Percentiles rank a stretch among this genome's conserved stretches.
Evolutionary conservation across 2,888 invertebrate genomes (phyloP).

Genomic region (Stenotaenia linearis): DNA sequence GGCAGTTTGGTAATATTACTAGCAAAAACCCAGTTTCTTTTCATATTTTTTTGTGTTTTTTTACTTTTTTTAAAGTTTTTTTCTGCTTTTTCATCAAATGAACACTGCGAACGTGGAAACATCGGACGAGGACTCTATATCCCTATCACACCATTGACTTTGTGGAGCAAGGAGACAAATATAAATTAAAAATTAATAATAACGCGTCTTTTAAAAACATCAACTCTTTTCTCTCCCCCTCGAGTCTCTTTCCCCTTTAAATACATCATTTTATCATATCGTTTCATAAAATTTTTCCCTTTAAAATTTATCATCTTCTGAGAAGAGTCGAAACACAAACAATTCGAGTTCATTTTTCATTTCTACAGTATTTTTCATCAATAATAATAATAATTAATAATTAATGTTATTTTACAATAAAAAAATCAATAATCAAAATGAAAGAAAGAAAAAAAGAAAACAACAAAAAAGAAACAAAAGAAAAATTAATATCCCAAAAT

Average conservation of each 20-base stretch:
- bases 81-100: neutral
- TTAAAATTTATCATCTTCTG: neutral
- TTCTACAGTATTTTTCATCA: neutral
- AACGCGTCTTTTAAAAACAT: neutral
- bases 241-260: neutral
- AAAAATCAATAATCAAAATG: neutral
- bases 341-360: neutral
- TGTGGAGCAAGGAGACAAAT: neutral
- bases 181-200: slow-evolving; percentile 9
- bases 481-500: neutral
- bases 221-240: neutral
- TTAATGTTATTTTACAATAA: neutral
- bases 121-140: neutral
- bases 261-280: neutral
- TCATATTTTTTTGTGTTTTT: neutral
- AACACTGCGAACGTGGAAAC: neutral
- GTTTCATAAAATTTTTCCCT: neutral
- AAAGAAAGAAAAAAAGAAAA: neutral
- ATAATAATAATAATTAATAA: slow-evolving; percentile 16
- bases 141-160: neutral
- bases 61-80: neutral
- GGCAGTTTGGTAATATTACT: neutral
- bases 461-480: too few species aligned
- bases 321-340: neutral
- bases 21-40: neutral